phyloP scores from a whole-genome alignment of 2,113 vertebrate species.

The Dicaeum eximium region DNA sequence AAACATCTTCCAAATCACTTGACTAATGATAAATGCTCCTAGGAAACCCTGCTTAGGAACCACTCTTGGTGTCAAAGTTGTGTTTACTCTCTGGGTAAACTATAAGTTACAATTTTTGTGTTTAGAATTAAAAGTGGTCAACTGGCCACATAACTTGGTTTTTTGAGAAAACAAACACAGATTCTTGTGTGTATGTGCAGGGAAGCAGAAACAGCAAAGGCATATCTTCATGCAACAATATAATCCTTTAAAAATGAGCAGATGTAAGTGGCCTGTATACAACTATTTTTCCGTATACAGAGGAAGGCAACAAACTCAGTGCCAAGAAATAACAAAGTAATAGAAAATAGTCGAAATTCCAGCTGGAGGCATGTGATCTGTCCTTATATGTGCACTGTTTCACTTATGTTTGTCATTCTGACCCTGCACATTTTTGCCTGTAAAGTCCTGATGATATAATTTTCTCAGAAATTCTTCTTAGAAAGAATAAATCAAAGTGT shows the following conservation, averaged over 20 bases:
- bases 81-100: background rate
- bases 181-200: background rate
- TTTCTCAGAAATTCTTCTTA: background rate
- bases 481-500: background rate
- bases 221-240: background rate
- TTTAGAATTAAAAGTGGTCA: background rate
- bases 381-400: background rate
- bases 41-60: background rate
- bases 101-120: background rate
- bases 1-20: background rate
- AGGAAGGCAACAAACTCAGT: background rate
- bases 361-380: background rate
- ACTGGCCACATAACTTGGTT: background rate
- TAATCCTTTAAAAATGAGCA: background rate
- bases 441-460: background rate
- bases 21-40: background rate
- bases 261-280: conserved; percentile 2
- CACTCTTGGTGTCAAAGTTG: background rate
- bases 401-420: background rate
- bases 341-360: background rate
- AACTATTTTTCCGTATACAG: background rate
- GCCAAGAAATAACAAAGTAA: background rate
- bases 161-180: background rate
- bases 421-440: background rate
- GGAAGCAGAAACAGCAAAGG: background rate